A percentile compares a stretch with the other conserved stretches of the same genome.
Evolutionary conservation across 2,797 vertebrate species (phyloP).

Genomic region (Gallinago solitaria): DNA sequence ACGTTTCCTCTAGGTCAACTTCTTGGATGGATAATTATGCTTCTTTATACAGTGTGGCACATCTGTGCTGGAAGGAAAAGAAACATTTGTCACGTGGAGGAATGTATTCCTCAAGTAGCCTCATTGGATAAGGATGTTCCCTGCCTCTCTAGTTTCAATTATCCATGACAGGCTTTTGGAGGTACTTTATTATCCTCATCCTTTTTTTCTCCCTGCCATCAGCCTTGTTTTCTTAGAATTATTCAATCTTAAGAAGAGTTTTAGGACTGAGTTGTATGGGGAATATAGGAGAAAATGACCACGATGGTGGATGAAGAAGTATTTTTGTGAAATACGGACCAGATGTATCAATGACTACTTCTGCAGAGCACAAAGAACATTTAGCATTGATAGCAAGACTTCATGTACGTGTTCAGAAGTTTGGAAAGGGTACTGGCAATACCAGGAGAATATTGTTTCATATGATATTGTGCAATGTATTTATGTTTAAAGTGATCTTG

Average conservation of each 20-base stretch:
- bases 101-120: not conserved
- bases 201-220: not conserved
- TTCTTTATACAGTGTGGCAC: rapidly evolving
- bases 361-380: not conserved
- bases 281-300: not conserved
- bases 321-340: not conserved
- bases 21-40: too few relatives aligned
- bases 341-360: not conserved
- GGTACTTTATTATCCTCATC: not conserved
- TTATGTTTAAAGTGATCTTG: not conserved
- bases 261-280: not conserved
- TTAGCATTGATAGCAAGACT: not conserved
- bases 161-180: not conserved
- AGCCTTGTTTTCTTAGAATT: not conserved
- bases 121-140: not conserved
- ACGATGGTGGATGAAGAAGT: not conserved
- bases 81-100: not conserved
- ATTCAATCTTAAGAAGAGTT: not conserved
- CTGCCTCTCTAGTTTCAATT: not conserved
- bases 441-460: not conserved
- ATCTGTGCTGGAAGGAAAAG: not conserved
- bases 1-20: not conserved
- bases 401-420: not conserved
- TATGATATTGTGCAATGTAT: not conserved
- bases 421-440: not conserved